phyloP scores from a whole-genome alignment of 2,113 vertebrate genomes.

The Xenus cinereus region DNA sequence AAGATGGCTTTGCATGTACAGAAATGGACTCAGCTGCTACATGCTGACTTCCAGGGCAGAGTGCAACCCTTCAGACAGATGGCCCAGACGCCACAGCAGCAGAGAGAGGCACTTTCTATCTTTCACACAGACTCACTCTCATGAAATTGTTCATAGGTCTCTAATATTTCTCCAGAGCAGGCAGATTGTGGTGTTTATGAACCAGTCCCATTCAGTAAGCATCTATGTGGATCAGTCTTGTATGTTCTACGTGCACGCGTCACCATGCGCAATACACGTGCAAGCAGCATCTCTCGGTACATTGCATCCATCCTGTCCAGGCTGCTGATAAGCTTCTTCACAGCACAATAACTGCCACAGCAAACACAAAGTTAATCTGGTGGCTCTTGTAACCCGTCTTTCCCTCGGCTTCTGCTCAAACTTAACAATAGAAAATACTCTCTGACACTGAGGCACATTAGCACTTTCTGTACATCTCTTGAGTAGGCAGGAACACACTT shows the following conservation, averaged over 20 bases:
- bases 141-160: neutral
- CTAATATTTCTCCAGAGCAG: neutral
- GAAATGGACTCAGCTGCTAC: neutral
- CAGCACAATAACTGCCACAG: neutral
- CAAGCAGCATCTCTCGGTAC: neutral
- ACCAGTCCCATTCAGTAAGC: neutral
- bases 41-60: neutral
- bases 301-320: neutral
- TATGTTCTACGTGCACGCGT: fast-evolving
- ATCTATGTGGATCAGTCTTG: fast-evolving
- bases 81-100: neutral
- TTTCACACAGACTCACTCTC: neutral
- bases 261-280: neutral
- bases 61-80: neutral
- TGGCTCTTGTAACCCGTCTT: neutral
- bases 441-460: neutral
- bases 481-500: neutral
- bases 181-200: neutral
- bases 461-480: neutral
- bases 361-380: neutral
- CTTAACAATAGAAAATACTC: neutral
- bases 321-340: neutral
- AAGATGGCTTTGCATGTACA: neutral
- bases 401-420: neutral
- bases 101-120: neutral